Evolutionary conservation across 1,140 invertebrate genomes (phyloP).

Genomic region (Drosophila nikananu): DNA sequence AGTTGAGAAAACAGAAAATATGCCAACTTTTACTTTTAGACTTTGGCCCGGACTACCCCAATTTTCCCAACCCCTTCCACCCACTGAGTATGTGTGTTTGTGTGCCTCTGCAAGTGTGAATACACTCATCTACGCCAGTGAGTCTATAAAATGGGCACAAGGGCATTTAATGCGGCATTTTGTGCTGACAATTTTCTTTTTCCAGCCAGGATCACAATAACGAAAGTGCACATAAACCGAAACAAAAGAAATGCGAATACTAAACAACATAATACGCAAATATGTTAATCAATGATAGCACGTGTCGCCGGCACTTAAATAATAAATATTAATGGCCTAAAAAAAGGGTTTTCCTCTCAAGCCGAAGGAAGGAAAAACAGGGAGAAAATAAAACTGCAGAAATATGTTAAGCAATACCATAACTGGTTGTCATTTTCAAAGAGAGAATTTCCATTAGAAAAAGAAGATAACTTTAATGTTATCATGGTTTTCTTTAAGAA

Average conservation of each 20-base stretch:
- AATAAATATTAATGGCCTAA: slow-evolving; percentile 1
- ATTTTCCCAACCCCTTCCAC: slow-evolving; percentile 11
- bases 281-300: slow-evolving; percentile 10
- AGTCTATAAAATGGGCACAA: slow-evolving; percentile 68
- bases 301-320: slow-evolving; percentile 1
- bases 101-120: slow-evolving; percentile 39
- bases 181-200: slow-evolving; percentile 36
- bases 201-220: slow-evolving; percentile 27
- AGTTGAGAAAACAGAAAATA: slow-evolving; percentile 57
- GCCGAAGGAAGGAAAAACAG: not conserved
- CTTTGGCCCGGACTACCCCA: slow-evolving; percentile 35
- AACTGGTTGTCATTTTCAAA: not conserved
- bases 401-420: slow-evolving; percentile 8
- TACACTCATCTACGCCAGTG: slow-evolving; percentile 41
- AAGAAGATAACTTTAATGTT: not conserved
- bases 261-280: slow-evolving; percentile 14
- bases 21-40: slow-evolving; percentile 59
- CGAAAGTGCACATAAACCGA: slow-evolving; percentile 16
- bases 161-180: slow-evolving; percentile 63
- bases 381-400: slow-evolving; percentile 3
- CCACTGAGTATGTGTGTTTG: slow-evolving; percentile 11
- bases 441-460: not conserved
- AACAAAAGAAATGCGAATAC: slow-evolving; percentile 8
- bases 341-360: slow-evolving; percentile 2
- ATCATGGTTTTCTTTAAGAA: no score